phyloP scores from a whole-genome alignment of 2,113 vertebrate genomes.

The Onychostoma macrolepis region DNA sequence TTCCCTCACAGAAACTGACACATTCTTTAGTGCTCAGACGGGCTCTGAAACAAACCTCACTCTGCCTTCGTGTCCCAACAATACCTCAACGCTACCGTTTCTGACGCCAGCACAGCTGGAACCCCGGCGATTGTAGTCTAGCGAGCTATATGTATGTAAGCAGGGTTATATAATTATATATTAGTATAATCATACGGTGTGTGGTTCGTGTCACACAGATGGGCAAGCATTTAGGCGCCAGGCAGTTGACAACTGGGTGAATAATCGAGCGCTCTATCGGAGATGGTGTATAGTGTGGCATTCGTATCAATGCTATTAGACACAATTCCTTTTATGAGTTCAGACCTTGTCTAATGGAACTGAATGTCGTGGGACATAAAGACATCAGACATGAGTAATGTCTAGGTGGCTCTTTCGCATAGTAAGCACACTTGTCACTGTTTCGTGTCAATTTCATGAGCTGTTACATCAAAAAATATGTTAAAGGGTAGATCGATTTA shows the following conservation, averaged over 20 bases:
- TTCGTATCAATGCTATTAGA: conserved; percentile 18
- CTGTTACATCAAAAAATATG: conserved; percentile 10
- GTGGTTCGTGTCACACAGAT: conserved; percentile 30
- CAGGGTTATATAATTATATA: neutral
- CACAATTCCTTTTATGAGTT: conserved; percentile 13
- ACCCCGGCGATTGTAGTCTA: neutral
- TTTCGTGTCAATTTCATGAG: conserved; percentile 28
- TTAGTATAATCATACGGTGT: conserved; percentile 8
- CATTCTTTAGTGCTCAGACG: conserved; percentile 29
- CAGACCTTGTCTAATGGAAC: neutral
- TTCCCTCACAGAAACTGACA: conserved; percentile 27
- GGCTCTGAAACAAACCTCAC: conserved; percentile 2
- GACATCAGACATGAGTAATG: conserved; percentile 39
- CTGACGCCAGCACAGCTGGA: neutral
- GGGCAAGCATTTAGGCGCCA: conserved; percentile 20
- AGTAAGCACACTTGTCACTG: conserved; percentile 6
- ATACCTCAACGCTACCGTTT: neutral
- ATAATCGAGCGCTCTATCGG: conserved; percentile 19
- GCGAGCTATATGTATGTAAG: neutral
- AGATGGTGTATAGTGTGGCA: conserved; percentile 1
- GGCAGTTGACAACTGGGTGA: conserved; percentile 9
- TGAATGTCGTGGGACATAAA: conserved; percentile 37
- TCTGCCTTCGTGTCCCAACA: neutral
- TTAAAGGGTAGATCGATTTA: neutral
- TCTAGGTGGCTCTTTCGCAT: neutral